Conservation (phyloP, 2,113 vertebrate species). For the Pica pica region DNA sequence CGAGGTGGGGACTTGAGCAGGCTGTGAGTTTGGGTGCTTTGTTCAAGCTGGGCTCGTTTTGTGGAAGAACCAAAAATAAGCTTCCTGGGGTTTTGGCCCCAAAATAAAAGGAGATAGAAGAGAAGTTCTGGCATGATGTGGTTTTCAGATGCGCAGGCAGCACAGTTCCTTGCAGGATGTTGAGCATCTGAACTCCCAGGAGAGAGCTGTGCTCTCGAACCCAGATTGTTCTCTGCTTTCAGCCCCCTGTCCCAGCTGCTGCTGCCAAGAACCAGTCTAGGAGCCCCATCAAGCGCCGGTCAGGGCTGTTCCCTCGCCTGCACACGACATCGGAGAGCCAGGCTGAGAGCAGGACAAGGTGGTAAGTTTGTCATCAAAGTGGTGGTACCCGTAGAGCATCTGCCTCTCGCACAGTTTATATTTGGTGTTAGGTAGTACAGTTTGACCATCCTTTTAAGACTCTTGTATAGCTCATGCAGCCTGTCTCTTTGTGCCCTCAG, state of each 20-base stretch:
- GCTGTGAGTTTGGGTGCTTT: not conserved
- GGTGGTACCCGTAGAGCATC: not conserved
- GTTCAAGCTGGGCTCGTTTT: not conserved
- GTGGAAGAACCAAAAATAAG: not conserved
- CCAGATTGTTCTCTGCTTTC: not conserved
- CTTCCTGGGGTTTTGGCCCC: not conserved
- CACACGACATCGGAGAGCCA: slow-evolving; percentile 87
- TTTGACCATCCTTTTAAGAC: not conserved
- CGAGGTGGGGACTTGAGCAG: fast-evolving
- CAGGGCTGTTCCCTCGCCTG: slow-evolving; percentile 88
- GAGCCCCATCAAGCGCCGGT: slow-evolving; percentile 91
- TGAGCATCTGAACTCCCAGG: not conserved
- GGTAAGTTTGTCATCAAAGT: slow-evolving; percentile 59
- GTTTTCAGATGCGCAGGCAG: fast-evolving
- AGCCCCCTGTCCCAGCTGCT: slow-evolving; percentile 79
- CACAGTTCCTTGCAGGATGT: fast-evolving
- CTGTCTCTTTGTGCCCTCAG: slow-evolving; percentile 30
- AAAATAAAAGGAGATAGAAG: not conserved
- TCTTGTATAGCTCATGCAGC: fast-evolving
- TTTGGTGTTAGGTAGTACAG: not conserved
- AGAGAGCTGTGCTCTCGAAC: not conserved
- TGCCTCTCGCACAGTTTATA: not conserved
- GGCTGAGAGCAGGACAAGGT: slow-evolving; percentile 77
- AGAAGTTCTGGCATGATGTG: not conserved
- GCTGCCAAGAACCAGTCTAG: slow-evolving; percentile 83